These are phyloP conservation scores for Paraescarpia echinospica DNA, from an alignment of 1,140 invertebrate species.

Conservation along the genomic window DNA sequence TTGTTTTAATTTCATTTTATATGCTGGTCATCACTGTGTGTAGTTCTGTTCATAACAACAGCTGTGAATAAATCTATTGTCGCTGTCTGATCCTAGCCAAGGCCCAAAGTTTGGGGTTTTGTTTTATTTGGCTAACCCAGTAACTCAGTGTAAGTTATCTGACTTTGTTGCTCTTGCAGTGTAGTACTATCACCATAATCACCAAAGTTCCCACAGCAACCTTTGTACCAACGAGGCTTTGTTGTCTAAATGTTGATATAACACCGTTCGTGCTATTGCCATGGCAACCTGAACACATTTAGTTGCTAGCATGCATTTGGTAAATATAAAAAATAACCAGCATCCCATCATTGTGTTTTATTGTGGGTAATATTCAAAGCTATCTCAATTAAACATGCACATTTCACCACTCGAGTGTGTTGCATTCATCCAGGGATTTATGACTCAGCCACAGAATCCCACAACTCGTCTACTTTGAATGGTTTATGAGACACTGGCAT, in stretches of 20 bases:
- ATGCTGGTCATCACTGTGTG: not conserved
- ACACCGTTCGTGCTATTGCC: not conserved
- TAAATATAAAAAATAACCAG: too few species aligned
- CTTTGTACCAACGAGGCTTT: not conserved
- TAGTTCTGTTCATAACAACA: not conserved
- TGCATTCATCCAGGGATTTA: not conserved
- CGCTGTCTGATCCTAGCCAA: not conserved
- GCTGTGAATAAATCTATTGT: not conserved
- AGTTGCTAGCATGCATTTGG: too few species aligned
- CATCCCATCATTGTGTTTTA: not conserved
- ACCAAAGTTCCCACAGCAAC: not conserved
- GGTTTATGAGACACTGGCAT: not conserved
- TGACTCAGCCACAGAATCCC: not conserved
- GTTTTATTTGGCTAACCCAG: not conserved
- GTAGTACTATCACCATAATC: not conserved
- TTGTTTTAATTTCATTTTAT: too few species aligned
- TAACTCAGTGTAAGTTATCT: not conserved
- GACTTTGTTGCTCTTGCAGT: not conserved
- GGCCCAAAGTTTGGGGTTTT: not conserved
- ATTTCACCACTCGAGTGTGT: not conserved
- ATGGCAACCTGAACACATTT: not conserved
- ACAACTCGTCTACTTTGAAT: not conserved
- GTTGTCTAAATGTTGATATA: not conserved
- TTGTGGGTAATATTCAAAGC: not conserved
- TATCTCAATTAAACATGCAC: not conserved